These are phyloP conservation scores for Progne subis DNA, from an alignment of 2,113 vertebrate species.

Conservation along the genomic window DNA sequence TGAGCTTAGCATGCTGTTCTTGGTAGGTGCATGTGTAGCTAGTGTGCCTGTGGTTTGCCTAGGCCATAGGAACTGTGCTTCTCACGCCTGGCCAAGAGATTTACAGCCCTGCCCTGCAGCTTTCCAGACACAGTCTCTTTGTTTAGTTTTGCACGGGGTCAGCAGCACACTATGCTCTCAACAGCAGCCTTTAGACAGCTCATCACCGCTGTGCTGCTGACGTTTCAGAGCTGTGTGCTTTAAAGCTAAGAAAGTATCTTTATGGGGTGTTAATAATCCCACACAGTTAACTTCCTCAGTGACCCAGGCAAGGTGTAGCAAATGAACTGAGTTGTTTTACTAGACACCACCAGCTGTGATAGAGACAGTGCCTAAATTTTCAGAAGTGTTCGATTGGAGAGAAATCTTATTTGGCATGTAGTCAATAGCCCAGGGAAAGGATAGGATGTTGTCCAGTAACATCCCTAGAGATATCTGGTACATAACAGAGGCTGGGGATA, in stretches of 20 bases:
- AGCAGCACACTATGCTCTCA: not conserved
- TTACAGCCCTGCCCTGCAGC: not conserved
- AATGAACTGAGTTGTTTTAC: conserved; percentile 38
- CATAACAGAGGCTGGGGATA: not conserved
- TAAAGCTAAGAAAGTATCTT: conserved; percentile 23
- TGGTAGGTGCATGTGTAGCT: not conserved
- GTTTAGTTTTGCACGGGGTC: not conserved
- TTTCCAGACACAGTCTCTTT: not conserved
- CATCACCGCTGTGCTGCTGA: not conserved
- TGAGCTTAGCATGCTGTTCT: not conserved
- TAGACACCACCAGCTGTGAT: conserved; percentile 18
- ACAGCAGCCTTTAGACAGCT: not conserved
- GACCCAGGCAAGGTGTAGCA: conserved; percentile 36
- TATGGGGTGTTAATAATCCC: conserved; percentile 17
- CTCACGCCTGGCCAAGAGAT: not conserved
- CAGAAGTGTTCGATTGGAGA: conserved; percentile 35
- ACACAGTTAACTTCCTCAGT: not conserved
- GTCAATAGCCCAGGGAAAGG: conserved; percentile 56
- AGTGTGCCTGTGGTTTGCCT: not conserved
- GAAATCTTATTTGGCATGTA: conserved; percentile 64
- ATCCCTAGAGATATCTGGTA: conserved; percentile 7
- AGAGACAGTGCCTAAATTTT: conserved; percentile 54
- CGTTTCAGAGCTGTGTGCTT: not conserved
- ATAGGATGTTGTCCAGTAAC: conserved; percentile 24
- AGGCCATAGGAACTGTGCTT: not conserved